Base-by-base conservation (phyloP, 1,140 invertebrate species). In the Aphis craccivora region DNA sequence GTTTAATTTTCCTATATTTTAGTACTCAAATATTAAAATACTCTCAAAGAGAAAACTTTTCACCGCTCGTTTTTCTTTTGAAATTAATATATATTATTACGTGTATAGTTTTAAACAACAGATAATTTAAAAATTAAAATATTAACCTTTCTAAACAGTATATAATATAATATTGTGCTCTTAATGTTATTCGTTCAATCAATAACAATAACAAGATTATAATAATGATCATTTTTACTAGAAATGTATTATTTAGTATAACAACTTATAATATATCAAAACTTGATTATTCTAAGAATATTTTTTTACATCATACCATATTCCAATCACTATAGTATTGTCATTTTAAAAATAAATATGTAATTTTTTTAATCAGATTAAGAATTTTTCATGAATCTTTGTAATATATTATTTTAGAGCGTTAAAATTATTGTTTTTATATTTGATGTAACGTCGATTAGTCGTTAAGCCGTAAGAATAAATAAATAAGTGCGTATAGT, bases 41-140 rank as follows among this genome's bases (percentile, higher is more conserved):
- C 35, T 20, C 81, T 83, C 81, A 83, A 83, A 83, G 81, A 37
- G 22, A 37, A 83, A 83, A 83, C 81, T 83, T 83, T 83, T 83
- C n/a, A 40, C 35, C 35, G 7, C 22, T 83, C 2, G 7, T 37
- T 8, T 35, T 83, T 83, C 35, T 83, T 35, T 37, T 6, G 0
- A 11, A n/a, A n/a, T 76, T 76, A 76, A 76, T 76, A 76, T 60
- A 14, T 67, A 18, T 67, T 67, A 18, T 67, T n/a, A 60, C 4
- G 14, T 67, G 30, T 76, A 76, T 18, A 67, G 60, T 35, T n/a
- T 2, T 30, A 67, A n/a, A 76, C n/a, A 76, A 76, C n/a, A 67
- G n/a, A 0, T n/a, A 51, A 51, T n/a, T 76, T 76, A n/a, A 76
- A 67, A 76, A n/a, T n/a, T 3, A 76, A 76, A 76, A n/a, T n/a